These are phyloP conservation scores for Telenomus remus DNA, from an alignment of 1,140 invertebrate species.

Conservation along the genomic window DNA sequence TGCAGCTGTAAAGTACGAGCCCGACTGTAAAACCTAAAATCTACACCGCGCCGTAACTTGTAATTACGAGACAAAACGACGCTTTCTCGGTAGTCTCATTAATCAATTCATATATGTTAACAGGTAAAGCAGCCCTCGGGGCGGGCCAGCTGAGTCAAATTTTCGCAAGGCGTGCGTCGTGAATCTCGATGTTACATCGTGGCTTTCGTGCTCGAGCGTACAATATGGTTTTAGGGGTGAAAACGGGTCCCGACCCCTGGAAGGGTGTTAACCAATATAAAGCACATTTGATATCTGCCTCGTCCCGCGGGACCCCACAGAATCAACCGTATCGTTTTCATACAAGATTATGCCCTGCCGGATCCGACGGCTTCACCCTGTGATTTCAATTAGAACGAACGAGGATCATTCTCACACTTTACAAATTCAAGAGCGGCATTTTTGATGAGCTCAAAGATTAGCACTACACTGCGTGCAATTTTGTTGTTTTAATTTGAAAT, in stretches of 20 bases:
- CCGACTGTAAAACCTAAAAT: constrained; percentile 10
- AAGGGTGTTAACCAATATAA: constrained; percentile 72
- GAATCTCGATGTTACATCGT: constrained; percentile 39
- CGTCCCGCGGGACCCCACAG: constrained; percentile 63
- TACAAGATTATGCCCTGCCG: constrained; percentile 69
- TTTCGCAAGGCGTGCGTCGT: constrained; percentile 31
- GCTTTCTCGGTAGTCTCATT: constrained; percentile 34
- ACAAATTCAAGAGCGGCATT: constrained; percentile 41
- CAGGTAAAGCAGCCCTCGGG: constrained; percentile 40
- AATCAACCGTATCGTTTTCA: constrained; percentile 74
- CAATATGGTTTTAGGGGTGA: constrained; percentile 66
- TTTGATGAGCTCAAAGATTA: constrained; percentile 36
- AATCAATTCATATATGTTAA: constrained; percentile 51
- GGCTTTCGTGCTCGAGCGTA: constrained; percentile 45
- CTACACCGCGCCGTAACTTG: constrained; percentile 16
- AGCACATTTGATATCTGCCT: constrained; percentile 64
- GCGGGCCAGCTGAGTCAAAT: constrained; percentile 37
- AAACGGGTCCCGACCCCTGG: constrained; percentile 46
- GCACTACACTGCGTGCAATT: constrained; percentile 37
- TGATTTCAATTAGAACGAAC: constrained; percentile 70
- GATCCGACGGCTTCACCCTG: constrained; percentile 49
- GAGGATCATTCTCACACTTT: constrained; percentile 52
- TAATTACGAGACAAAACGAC: constrained; percentile 33
- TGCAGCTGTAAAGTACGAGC: too few relatives aligned
- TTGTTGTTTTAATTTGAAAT: too few relatives aligned